Conservation (phyloP, 1,140 invertebrate species). For the Drosophila pallidifrons region DNA sequence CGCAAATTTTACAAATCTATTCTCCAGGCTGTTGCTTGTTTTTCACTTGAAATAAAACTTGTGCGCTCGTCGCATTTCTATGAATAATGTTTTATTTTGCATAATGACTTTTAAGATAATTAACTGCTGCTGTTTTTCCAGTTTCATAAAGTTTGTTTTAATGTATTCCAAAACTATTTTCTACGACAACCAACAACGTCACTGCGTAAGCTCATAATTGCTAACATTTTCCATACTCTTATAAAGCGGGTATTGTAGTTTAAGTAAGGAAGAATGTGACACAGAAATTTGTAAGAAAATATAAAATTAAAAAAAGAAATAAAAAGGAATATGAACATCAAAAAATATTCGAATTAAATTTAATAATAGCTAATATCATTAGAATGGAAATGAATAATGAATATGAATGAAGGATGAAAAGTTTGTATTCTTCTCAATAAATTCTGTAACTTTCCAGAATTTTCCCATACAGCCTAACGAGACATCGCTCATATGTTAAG, state of each 20-base stretch:
- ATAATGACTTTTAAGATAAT: constrained; percentile 19
- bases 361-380: no score
- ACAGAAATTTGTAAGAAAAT: no score
- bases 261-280: neutral
- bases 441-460: neutral
- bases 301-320: no score
- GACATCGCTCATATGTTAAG: neutral
- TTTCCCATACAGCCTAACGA: neutral
- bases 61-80: neutral
- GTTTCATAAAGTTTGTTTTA: neutral
- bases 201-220: constrained; percentile 3
- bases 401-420: no score
- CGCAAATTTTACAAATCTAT: no score
- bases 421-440: neutral
- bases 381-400: no score
- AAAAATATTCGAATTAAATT: no score
- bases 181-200: neutral
- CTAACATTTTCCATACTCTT: neutral
- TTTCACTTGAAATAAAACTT: neutral
- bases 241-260: neutral
- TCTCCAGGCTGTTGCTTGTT: no score
- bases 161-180: constrained; percentile 10
- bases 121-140: constrained; percentile 5
- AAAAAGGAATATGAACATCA: no score
- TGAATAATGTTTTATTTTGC: constrained; percentile 18